Conservation (phyloP, 1,140 invertebrate species). For the Adelges cooleyi region DNA sequence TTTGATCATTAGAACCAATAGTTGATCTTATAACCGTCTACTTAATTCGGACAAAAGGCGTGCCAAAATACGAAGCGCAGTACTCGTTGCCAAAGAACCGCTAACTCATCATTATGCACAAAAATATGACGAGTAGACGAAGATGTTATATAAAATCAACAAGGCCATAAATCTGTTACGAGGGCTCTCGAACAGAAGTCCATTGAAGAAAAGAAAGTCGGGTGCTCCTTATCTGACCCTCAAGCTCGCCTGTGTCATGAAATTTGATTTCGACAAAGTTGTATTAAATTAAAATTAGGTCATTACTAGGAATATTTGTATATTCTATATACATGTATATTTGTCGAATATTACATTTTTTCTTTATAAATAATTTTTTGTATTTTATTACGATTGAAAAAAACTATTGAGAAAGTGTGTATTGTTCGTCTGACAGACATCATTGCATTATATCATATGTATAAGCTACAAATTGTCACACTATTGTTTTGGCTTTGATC, state of each 20-base stretch:
- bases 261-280: not conserved
- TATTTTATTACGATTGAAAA: too few relatives aligned
- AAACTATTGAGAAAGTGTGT: too few relatives aligned
- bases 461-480: too few relatives aligned
- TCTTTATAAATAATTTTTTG: too few relatives aligned
- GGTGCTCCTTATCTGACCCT: not conserved
- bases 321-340: too few relatives aligned
- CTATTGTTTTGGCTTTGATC: too few relatives aligned
- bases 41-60: not conserved
- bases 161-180: not conserved
- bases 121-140: not conserved
- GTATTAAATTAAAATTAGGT: conserved; percentile 8
- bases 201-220: conserved; percentile 17
- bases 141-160: conserved; percentile 14
- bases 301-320: too few relatives aligned
- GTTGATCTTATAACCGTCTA: not conserved
- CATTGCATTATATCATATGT: too few relatives aligned
- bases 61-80: not conserved
- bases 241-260: not conserved
- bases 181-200: conserved; percentile 17
- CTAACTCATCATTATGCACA: conserved; percentile 6
- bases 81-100: not conserved
- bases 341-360: too few relatives aligned
- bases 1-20: conserved; percentile 6
- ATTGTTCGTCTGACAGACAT: too few relatives aligned